These are phyloP conservation scores for Prionailurus bengalensis DNA, from an alignment of 2,113 vertebrate genomes.

Conservation along the genomic window DNA sequence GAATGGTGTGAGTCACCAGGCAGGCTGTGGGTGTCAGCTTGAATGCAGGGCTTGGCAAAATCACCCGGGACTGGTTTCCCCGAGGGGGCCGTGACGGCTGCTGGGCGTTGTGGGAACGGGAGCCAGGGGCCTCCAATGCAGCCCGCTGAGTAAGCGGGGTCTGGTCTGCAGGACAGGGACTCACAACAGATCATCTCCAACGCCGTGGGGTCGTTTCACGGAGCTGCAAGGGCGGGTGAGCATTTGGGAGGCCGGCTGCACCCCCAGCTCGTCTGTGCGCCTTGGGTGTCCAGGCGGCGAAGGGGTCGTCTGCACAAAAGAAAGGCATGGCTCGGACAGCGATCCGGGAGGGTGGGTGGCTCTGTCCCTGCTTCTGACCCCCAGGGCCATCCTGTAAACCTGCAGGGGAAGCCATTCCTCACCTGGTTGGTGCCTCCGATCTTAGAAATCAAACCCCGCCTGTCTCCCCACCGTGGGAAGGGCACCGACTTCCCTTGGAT, in stretches of 20 bases:
- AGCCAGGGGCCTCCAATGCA: neutral
- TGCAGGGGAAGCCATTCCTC: neutral
- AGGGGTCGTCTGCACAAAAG: no score
- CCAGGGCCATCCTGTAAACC: no score
- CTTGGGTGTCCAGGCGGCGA: neutral
- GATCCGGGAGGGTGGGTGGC: neutral
- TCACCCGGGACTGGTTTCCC: neutral
- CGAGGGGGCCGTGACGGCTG: neutral
- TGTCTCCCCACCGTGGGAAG: no score
- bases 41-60: no score
- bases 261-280: neutral
- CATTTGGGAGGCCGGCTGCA: neutral
- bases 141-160: accelerated
- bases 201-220: neutral
- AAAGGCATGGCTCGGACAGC: neutral
- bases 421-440: no score
- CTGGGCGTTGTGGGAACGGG: accelerated
- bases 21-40: neutral
- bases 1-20: neutral
- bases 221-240: neutral
- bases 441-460: neutral
- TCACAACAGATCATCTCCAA: accelerated
- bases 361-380: neutral
- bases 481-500: neutral
- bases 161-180: neutral